These are phyloP conservation scores for Plusia festucae DNA, from an alignment of 2,888 invertebrate genomes.

Conservation along the genomic window DNA sequence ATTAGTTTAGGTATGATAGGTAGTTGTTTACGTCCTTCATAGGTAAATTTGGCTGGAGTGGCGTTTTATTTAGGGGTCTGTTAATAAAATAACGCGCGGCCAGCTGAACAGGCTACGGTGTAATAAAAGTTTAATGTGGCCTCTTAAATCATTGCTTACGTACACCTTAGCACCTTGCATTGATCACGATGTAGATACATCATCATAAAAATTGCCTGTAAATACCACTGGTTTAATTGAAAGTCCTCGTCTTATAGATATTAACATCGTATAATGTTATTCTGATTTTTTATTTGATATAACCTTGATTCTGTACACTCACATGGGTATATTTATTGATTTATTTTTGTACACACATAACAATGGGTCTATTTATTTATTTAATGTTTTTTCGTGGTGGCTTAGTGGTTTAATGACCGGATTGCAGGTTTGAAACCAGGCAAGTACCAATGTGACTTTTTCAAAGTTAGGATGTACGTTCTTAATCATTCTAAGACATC, in stretches of 20 bases:
- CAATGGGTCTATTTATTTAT: too few relatives aligned
- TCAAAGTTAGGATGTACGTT: too few relatives aligned
- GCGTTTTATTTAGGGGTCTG: slow-evolving; percentile 38
- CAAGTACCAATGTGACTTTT: too few relatives aligned
- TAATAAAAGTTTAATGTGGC: slow-evolving; percentile 68
- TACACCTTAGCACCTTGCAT: slow-evolving; percentile 56
- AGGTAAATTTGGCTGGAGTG: slow-evolving; percentile 24
- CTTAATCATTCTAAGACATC: too few relatives aligned
- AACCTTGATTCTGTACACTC: neutral
- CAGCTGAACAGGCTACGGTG: slow-evolving; percentile 43
- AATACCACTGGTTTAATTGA: neutral
- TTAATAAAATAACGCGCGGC: slow-evolving; percentile 44
- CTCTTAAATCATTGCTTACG: slow-evolving; percentile 65
- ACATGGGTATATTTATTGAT: too few relatives aligned
- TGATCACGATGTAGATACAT: slow-evolving; percentile 13
- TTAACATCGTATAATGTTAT: neutral
- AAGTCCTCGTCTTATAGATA: neutral
- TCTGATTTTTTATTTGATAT: neutral
- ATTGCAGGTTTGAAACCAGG: too few relatives aligned
- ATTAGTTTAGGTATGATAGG: neutral
- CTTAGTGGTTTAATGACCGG: too few relatives aligned
- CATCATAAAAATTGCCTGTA: neutral
- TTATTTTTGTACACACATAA: too few relatives aligned
- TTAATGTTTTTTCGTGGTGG: too few relatives aligned
- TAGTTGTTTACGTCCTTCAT: slow-evolving; percentile 26